These are phyloP conservation scores for Sturnus vulgaris DNA, from an alignment of 2,113 vertebrate genomes.

Conservation along the genomic window DNA sequence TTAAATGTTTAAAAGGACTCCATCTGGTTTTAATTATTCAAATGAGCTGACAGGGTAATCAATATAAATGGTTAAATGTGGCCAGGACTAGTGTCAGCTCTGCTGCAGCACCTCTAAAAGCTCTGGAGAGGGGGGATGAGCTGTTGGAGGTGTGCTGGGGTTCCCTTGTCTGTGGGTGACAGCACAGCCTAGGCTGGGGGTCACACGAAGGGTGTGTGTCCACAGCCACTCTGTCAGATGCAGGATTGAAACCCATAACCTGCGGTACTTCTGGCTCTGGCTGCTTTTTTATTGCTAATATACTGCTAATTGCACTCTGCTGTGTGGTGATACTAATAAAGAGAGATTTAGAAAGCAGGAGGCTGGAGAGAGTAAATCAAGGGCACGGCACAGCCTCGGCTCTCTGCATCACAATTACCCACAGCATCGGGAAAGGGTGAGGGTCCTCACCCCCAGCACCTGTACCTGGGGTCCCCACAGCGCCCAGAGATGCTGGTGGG, in stretches of 20 bases:
- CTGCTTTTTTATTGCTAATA: conserved; percentile 50
- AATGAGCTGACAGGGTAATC: conserved; percentile 62
- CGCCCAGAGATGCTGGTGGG: fast-evolving
- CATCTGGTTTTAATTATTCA: conserved; percentile 66
- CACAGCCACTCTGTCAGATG: fast-evolving
- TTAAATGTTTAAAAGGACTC: conserved; percentile 42
- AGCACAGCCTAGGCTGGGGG: background rate
- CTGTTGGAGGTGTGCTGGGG: background rate
- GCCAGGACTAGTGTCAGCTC: background rate
- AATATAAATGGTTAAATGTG: conserved; percentile 43
- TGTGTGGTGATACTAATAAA: conserved; percentile 31
- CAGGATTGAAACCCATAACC: background rate
- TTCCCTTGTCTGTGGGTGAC: fast-evolving
- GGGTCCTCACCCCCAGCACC: fast-evolving
- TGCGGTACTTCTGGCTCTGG: background rate
- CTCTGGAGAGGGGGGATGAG: background rate
- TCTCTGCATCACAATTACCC: background rate
- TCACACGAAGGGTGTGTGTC: fast-evolving
- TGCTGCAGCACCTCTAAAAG: background rate
- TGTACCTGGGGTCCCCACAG: fast-evolving
- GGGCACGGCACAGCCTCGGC: background rate
- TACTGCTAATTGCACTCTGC: conserved; percentile 50
- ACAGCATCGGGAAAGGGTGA: fast-evolving
- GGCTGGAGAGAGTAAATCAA: conserved; percentile 50
- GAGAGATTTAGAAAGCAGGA: conserved; percentile 49